phyloP scores from a whole-genome alignment of 1,140 invertebrate genomes.

The Anastrepha obliqua region DNA sequence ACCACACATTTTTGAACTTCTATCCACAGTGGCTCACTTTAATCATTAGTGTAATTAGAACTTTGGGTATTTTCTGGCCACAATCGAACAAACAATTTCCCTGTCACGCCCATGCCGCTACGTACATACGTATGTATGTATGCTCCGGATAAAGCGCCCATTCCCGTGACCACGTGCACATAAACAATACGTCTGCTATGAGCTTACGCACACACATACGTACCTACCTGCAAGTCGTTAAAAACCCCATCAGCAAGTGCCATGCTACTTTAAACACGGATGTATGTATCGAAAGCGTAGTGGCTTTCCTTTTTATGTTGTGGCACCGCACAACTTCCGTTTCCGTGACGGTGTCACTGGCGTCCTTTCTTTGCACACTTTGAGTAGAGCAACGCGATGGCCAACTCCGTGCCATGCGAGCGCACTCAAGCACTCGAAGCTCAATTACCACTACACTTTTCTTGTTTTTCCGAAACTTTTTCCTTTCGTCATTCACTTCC shows the following conservation, averaged over 20 bases:
- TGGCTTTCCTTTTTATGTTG: neutral
- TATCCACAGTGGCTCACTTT: neutral
- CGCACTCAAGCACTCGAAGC: conserved; percentile 6
- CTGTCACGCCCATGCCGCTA: neutral
- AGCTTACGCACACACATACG: too few relatives aligned
- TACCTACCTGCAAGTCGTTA: neutral
- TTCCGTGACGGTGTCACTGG: neutral
- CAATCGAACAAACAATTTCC: conserved; percentile 41
- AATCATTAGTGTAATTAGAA: conserved; percentile 26
- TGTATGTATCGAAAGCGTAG: neutral
- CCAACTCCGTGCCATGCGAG: neutral
- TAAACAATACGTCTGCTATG: too few relatives aligned
- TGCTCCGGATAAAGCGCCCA: neutral
- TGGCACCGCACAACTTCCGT: neutral
- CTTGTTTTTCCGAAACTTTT: neutral
- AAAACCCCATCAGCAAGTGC: neutral
- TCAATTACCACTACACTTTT: neutral
- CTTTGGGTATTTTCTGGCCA: conserved; percentile 28
- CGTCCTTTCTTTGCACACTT: neutral
- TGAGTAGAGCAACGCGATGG: neutral
- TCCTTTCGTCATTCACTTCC: neutral
- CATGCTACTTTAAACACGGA: neutral
- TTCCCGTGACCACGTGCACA: too few relatives aligned
- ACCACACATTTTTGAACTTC: too few relatives aligned
- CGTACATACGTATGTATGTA: neutral